phyloP scores from a whole-genome alignment of 2,797 vertebrate genomes.

The Urocyon cinereoargenteus region DNA sequence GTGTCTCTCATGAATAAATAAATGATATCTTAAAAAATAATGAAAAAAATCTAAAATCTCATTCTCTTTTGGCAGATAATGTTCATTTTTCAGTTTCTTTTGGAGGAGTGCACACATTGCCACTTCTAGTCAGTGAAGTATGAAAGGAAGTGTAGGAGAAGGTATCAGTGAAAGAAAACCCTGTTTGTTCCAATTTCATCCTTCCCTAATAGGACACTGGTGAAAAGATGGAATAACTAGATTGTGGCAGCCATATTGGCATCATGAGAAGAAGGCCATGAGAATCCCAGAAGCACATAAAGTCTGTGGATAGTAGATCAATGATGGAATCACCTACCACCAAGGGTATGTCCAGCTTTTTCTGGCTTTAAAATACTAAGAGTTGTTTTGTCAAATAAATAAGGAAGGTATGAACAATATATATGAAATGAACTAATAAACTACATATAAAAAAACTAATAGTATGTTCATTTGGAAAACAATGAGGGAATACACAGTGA shows the following conservation, averaged over 20 bases:
- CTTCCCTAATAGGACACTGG: not conserved
- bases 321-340: rapidly evolving
- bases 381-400: not conserved
- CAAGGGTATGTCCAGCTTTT: not conserved
- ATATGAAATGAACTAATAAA: not conserved
- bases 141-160: not conserved
- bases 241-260: not conserved
- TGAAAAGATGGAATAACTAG: not conserved
- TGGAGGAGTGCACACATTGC: not conserved
- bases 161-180: not conserved
- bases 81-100: not conserved
- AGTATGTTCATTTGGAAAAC: not conserved
- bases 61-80: not conserved
- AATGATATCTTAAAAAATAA: too few relatives aligned
- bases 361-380: not conserved
- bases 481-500: not conserved
- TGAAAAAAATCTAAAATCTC: too few relatives aligned
- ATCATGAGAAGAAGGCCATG: not conserved
- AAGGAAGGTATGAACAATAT: not conserved
- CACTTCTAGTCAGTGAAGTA: not conserved
- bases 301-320: too few relatives aligned
- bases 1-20: too few relatives aligned
- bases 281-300: not conserved
- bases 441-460: not conserved
- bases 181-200: not conserved